A percentile compares a stretch with the other conserved stretches of the same genome.
These are phyloP conservation scores for Lepilemur septentrionalis DNA, from an alignment of 2,797 vertebrate genomes.

Conservation along the genomic window DNA sequence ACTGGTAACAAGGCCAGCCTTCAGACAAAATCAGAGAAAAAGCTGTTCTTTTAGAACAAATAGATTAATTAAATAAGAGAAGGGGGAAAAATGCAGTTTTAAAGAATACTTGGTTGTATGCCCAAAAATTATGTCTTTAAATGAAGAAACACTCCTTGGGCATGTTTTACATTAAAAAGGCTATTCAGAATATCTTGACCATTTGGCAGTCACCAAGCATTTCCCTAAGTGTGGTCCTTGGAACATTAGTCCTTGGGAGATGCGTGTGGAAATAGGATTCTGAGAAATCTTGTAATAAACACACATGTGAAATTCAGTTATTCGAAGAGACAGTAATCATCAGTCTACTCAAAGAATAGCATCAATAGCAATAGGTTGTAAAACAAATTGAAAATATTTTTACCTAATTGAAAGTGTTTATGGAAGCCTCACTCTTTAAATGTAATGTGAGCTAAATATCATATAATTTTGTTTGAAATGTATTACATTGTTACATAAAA, in stretches of 20 bases:
- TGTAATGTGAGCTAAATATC: not conserved
- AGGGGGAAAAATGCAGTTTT: not conserved
- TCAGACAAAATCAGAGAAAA: not conserved
- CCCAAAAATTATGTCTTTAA: not conserved
- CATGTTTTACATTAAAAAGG: not conserved
- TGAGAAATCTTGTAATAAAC: not conserved
- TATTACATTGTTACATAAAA: not conserved
- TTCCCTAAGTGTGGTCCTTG: not conserved
- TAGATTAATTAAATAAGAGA: not conserved
- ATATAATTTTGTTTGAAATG: not conserved
- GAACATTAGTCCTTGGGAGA: not conserved
- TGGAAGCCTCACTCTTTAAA: not conserved
- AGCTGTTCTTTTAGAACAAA: not conserved
- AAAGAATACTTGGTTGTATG: not conserved
- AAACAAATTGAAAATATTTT: slow-evolving; percentile 21
- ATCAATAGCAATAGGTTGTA: not conserved
- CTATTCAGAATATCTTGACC: not conserved
- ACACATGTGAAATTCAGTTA: not conserved
- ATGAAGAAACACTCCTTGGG: not conserved
- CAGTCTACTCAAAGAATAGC: not conserved
- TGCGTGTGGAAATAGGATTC: not conserved
- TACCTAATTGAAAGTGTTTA: not conserved
- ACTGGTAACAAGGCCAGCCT: not conserved
- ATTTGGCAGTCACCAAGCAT: not conserved
- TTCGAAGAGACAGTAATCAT: not conserved